Evolutionary conservation across 2,888 invertebrate genomes (phyloP), one percentile per base, ranked within the genome.

Genomic region (Drosophila maculinotata): DNA sequence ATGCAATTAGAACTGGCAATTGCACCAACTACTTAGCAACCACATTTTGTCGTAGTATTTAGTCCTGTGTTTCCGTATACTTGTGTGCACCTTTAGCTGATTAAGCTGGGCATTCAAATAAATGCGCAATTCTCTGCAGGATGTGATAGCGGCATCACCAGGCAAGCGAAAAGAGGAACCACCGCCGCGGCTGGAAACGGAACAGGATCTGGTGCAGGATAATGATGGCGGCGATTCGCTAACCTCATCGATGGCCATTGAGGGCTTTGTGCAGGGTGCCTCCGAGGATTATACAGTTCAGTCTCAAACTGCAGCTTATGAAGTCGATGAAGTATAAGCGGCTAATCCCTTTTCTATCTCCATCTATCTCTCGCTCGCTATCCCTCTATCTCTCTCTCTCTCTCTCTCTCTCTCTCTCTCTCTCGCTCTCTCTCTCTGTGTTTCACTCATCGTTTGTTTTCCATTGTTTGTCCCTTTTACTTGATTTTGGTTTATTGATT

Each of bases 221-320:
- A 79, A 54, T 23, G 81, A 89, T 53, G 87, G 79, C 35, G 83
- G 57, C 14, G 89, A 87, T 28, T 91, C 91, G 33, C 87, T 90
- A 6, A 91, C 90, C 30, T 89, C 91, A 30, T 88, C 91, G 36
- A 60, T 91, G 80, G 91, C 91, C 64, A 91, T 91, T 48, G 89
- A 92, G 69, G 91, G 91, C 39, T 89, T 90, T 51, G 89, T 92
- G 15, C 84, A 86, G 44, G 92, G 92, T 63, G 91, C 88, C 68
- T 81, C 92, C 60, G 91, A 91, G 87, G 92, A 92, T 90, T 90
- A 83, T 89, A 91, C 90, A 89, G 90, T 92, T 86, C 91, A 92
- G 89, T 92, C 91, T 75, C 90, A 91, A 90, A 90, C 90, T 78
- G 90, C 91, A 79, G 90, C 89, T 86, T 82, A 76, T 86, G 89